Conservation (phyloP, 2,797 vertebrate species). For the Malurus splendens region DNA sequence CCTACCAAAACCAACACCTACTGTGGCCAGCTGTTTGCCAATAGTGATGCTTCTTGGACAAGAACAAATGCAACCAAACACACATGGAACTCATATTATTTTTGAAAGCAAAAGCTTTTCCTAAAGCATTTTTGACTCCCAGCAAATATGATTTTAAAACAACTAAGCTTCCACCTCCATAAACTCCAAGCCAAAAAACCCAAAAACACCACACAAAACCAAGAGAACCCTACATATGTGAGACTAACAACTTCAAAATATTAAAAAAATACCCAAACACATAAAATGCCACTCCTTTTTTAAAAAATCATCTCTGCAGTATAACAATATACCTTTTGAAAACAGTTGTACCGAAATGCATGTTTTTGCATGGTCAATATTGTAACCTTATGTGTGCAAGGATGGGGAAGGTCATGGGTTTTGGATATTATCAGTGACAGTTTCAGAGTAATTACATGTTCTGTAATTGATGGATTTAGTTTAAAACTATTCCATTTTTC, state of each 20-base stretch:
- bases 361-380: not conserved
- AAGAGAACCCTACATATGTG: fast-evolving
- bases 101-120: not conserved
- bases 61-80: not conserved
- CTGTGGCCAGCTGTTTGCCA: not conserved
- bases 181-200: not conserved
- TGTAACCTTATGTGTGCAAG: not conserved
- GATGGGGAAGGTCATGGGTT: not conserved
- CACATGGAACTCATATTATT: fast-evolving
- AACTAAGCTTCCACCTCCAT: fast-evolving
- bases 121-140: not conserved
- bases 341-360: not conserved
- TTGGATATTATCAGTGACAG: not conserved
- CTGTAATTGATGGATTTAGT: not conserved
- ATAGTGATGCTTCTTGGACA: not conserved
- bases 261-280: not conserved
- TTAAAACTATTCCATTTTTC: not conserved
- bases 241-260: not conserved
- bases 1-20: not conserved
- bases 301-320: not conserved
- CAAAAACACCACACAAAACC: not conserved
- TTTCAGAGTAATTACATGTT: not conserved
- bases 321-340: not conserved
- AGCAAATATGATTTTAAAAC: not conserved
- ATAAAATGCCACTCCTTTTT: not conserved